Evolutionary conservation across 2,797 vertebrate genomes (phyloP).

Genomic region (Cynopterus sphinx): DNA sequence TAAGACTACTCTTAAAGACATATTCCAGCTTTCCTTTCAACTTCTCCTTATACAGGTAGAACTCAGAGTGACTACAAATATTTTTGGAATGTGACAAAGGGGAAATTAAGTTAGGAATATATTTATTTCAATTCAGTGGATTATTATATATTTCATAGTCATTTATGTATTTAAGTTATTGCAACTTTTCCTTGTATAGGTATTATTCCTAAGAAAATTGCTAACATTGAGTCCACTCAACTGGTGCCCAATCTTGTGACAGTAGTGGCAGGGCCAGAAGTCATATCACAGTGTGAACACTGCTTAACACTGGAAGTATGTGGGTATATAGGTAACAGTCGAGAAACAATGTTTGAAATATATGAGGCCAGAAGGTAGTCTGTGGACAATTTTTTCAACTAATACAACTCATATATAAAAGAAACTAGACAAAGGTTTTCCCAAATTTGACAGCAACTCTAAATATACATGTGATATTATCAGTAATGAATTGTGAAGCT

Average conservation of each 20-base stretch:
- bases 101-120: background rate
- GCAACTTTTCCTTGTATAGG: background rate
- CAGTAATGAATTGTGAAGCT: background rate
- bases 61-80: background rate
- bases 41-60: background rate
- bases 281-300: background rate
- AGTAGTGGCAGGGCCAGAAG: background rate
- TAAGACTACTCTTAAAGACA: background rate
- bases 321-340: background rate
- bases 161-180: background rate
- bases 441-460: background rate
- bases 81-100: background rate
- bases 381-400: background rate
- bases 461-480: background rate
- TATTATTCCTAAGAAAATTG: background rate
- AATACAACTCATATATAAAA: background rate
- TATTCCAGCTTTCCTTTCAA: background rate
- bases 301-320: background rate
- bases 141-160: background rate
- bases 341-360: background rate
- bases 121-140: background rate
- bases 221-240: background rate
- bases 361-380: background rate
- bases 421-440: background rate
- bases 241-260: background rate